Evolutionary conservation across 2,113 vertebrate species (phyloP).

Genomic region (Egretta garzetta): DNA sequence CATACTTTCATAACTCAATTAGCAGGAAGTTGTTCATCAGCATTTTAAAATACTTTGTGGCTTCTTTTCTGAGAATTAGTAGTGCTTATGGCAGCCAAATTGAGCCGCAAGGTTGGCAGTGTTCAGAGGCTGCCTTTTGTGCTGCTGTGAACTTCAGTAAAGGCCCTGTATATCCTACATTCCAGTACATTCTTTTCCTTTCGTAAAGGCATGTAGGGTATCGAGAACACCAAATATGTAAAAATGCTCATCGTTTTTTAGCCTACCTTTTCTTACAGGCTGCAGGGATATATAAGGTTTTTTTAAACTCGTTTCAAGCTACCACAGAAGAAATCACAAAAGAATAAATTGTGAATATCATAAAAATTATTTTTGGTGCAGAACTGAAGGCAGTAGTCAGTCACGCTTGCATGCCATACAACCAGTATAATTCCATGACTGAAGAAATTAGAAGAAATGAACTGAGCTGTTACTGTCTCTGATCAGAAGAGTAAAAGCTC

Average conservation of each 20-base stretch:
- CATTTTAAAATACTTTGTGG: not conserved
- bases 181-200: not conserved
- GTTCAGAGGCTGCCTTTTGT: not conserved
- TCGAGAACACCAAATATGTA: not conserved
- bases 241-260: not conserved
- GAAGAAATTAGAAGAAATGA: not conserved
- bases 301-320: not conserved
- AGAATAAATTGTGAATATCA: not conserved
- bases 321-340: not conserved
- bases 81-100: not conserved
- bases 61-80: not conserved
- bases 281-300: not conserved
- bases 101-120: not conserved
- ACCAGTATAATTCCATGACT: not conserved
- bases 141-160: not conserved
- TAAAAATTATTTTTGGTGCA: not conserved
- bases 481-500: not conserved
- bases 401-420: not conserved
- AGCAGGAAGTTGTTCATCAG: constrained; percentile 5
- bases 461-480: not conserved
- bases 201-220: not conserved
- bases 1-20: not conserved
- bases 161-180: not conserved
- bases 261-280: not conserved
- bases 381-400: not conserved